Evolutionary conservation across 2,888 invertebrate genomes (phyloP).

Genomic region (Gortyna flavago): DNA sequence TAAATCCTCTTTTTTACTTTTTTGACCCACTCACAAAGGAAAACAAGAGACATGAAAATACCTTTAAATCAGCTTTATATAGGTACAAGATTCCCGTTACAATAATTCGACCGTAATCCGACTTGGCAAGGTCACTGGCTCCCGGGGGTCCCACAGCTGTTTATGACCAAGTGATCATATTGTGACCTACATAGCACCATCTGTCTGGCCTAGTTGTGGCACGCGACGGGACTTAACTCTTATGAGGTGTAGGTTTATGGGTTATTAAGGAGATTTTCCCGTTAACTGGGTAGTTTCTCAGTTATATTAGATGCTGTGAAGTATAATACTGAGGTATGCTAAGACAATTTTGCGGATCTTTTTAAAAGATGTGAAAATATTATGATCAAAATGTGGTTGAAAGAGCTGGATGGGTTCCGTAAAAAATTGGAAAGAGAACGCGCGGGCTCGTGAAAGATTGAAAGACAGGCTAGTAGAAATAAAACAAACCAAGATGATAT

Average conservation of each 20-base stretch:
- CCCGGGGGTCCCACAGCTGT: constrained; percentile 37
- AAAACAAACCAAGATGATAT: neutral
- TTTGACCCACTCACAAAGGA: neutral
- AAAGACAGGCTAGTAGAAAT: too few relatives aligned
- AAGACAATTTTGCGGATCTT: neutral
- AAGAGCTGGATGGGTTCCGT: too few relatives aligned
- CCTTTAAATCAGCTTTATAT: too few relatives aligned
- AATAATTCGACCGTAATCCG: constrained; percentile 37
- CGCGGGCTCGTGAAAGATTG: too few relatives aligned
- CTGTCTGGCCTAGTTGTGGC: constrained; percentile 20
- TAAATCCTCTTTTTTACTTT: neutral
- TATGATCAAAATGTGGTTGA: neutral
- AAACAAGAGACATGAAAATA: constrained; percentile 9
- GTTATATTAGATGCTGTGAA: neutral
- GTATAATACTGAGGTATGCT: neutral
- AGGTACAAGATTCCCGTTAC: neutral
- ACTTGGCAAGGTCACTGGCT: constrained; percentile 40
- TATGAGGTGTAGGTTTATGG: constrained; percentile 19
- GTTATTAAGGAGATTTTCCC: neutral
- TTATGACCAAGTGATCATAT: constrained; percentile 53
- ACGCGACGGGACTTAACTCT: constrained; percentile 7
- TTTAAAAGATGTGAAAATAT: neutral
- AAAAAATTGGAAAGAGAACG: too few relatives aligned
- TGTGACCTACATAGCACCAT: constrained; percentile 45
- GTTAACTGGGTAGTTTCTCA: neutral